Conservation (phyloP, 2,113 vertebrate species). For the Crotalus viridis region DNA sequence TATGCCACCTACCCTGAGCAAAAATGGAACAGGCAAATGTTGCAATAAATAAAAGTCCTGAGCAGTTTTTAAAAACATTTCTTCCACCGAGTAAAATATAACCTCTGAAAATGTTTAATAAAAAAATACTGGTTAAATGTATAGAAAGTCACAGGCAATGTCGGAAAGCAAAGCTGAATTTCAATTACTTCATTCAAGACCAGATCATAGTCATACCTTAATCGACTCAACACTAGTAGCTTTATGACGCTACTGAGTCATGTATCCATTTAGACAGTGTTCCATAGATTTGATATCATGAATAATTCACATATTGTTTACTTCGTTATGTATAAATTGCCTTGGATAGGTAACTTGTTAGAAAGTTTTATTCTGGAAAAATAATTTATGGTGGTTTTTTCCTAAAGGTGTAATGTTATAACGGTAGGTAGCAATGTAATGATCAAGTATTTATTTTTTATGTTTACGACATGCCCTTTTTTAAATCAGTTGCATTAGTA, state of each 20-base stretch:
- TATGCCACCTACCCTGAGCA: background rate
- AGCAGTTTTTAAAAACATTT: background rate
- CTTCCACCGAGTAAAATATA: background rate
- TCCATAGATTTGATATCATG: background rate
- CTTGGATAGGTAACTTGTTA: background rate
- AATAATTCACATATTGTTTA: background rate
- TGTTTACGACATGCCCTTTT: background rate
- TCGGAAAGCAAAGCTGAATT: background rate
- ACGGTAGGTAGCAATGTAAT: background rate
- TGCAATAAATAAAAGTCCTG: background rate
- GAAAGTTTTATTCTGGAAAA: background rate
- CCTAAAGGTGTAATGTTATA: background rate
- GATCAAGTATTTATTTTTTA: background rate
- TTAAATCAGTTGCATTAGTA: background rate
- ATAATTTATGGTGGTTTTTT: background rate
- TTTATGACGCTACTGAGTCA: background rate
- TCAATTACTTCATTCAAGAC: background rate
- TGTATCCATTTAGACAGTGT: background rate
- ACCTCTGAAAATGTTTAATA: background rate
- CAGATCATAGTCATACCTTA: background rate
- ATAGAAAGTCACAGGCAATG: background rate
- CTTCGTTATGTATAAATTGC: background rate
- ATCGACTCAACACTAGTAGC: background rate
- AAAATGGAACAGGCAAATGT: background rate
- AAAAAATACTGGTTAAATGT: background rate